Evolutionary conservation across 2,113 vertebrate genomes (phyloP).

Genomic region (Numida meleagris): DNA sequence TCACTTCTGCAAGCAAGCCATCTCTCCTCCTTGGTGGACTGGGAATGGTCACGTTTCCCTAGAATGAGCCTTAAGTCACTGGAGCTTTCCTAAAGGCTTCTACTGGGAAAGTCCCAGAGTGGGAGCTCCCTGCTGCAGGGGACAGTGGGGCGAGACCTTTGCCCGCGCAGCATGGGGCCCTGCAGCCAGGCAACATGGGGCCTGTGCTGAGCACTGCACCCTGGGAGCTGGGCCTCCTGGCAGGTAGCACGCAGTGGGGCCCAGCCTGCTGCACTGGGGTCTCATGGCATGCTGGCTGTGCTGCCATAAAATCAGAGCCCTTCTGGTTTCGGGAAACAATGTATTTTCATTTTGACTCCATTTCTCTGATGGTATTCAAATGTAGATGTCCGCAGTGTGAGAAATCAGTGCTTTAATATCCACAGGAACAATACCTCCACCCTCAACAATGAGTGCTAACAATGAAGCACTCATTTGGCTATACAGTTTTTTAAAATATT

Average conservation of each 20-base stretch:
- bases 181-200: not conserved
- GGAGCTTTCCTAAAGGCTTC: not conserved
- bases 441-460: not conserved
- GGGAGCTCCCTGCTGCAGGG: not conserved
- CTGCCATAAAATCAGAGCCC: not conserved
- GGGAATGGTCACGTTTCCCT: not conserved
- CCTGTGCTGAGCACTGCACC: not conserved
- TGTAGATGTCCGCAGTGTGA: not conserved
- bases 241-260: not conserved
- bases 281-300: not conserved
- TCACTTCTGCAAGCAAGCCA: not conserved
- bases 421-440: not conserved
- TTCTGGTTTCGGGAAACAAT: not conserved
- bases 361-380: conserved; percentile 17
- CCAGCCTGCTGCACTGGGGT: not conserved
- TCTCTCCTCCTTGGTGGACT: not conserved
- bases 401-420: not conserved
- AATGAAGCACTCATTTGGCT: conserved; percentile 1
- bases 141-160: not conserved
- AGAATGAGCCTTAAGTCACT: not conserved
- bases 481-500: not conserved
- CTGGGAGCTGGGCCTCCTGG: not conserved
- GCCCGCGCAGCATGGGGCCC: not conserved
- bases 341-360: conserved; percentile 17
- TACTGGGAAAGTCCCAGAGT: not conserved